phyloP scores from a whole-genome alignment of 2,888 invertebrate species.

The Diarsia rubi region DNA sequence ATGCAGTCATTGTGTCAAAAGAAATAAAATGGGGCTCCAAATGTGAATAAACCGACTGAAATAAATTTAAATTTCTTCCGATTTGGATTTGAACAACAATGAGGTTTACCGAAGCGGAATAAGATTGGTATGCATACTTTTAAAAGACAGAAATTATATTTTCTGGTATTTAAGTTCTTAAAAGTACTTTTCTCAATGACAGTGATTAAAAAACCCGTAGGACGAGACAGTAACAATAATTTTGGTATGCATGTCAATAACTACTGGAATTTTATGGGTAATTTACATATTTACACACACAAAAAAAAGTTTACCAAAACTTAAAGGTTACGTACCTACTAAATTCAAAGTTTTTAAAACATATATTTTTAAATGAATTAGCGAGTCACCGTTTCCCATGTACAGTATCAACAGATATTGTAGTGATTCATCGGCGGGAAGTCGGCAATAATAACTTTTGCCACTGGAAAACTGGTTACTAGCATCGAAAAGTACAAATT shows the following conservation, averaged over 20 bases:
- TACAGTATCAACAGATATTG: conserved; percentile 59
- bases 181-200: background rate
- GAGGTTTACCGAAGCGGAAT: no score
- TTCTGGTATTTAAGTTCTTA: background rate
- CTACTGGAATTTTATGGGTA: conserved; percentile 14
- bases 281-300: conserved; percentile 22
- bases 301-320: conserved; percentile 16
- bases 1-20: background rate
- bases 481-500: conserved; percentile 60
- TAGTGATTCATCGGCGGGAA: conserved; percentile 79
- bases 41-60: background rate
- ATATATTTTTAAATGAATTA: background rate
- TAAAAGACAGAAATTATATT: background rate
- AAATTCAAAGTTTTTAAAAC: conserved; percentile 10
- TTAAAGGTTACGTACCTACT: background rate
- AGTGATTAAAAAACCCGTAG: conserved; percentile 28
- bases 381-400: conserved; percentile 19
- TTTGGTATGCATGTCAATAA: conserved; percentile 23
- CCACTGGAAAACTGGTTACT: conserved; percentile 71
- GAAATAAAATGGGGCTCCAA: background rate
- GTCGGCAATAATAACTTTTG: conserved; percentile 66
- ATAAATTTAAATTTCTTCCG: background rate
- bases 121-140: no score
- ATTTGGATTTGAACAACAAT: background rate
- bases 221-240: conserved; percentile 7